Base-by-base conservation (phyloP, 2,888 invertebrate genomes). In the Zonitis immaculata region DNA sequence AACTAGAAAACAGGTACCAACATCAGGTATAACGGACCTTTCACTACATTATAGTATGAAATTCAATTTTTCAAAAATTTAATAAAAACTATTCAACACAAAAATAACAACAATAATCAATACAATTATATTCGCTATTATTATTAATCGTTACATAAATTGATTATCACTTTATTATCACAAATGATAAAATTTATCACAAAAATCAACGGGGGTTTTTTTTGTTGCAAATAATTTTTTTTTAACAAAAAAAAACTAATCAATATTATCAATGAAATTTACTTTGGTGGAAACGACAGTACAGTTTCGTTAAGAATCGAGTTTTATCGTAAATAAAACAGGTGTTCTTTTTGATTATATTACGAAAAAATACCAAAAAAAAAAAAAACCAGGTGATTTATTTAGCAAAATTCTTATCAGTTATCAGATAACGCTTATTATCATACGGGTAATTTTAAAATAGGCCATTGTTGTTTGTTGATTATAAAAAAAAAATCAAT, bases 261-360 rank as follows among this genome's bases (percentile, higher is more conserved):
- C 39, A 9, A 39, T 39, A 18, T 39, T 18, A 39, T 39, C 39
- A 39, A 39, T 39, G 39, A 39, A 39, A 30, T 54, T 54, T 32
- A 43, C 54, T 43, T 28, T 54, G 44, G 49, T 54, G 54, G 54
- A 54, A 54, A 50, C 16, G 45, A 50, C 44, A 11, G 18, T 44
- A 48, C 42, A 32, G 42, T 30, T 30, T 54, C 54, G 54, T 46
- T 20, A 12, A 5, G 27, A 39, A 42, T 49, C 54, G 54, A 47
- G n/a, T 26, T 26, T n/a, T 30, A 18, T 44, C 44, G 44, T 44
- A 44, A 22, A 46, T 43, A 49, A 52, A 54, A 54, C 54, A 54
- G 54, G 54, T 54, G 54, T 47, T 54, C 42, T n/a, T 46, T 42
- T 46, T 35, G 32, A n/a, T 30, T 7, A 47, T 42, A 26, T 22